Base-by-base conservation (phyloP, 2,113 vertebrate genomes). In the Malurus melanocephalus region DNA sequence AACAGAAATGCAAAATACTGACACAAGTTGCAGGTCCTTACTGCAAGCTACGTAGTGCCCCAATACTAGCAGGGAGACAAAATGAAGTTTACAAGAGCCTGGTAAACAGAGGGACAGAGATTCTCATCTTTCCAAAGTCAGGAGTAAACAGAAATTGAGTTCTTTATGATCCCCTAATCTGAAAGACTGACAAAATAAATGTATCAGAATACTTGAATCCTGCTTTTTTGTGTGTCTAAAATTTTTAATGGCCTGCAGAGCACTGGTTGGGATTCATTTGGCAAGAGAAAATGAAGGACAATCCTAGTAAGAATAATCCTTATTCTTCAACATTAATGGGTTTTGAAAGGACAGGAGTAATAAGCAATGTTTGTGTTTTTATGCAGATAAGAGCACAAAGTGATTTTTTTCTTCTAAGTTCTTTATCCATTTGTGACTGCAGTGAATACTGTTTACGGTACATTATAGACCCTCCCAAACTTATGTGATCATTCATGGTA, bases 321-420 rank as follows among this genome's bases (percentile, higher is more conserved):
- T 87, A 69, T 32, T 71, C 49, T 81, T 88, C 23, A 46, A 51
- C 32, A 38, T 75, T 86, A 76, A 75, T 72, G 66, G 85, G 51
- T 81, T 81, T 60, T 79, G 46, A 84, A 38, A 93, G 35, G 27
- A 81, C 30, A 60, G 35, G 7, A 57, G 26, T 85, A 60, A 49
- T 79, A 78, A 86, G 45, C 18, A 84, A 38, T 86, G 74, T 88
- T 95, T 93, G 53, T 87, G 46, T 46, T 38, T 80, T 40, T 76
- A 32, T 68, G 26, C 21, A 80, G 46, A 28, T 88, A 73, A 53
- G 68, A 85, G 57, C 52, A 7, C 7, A 26, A 83, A 77, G 32
- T 48, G 43, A 51, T 60, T 28, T 5, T 76, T 20, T 69, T 66
- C 30, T 77, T 71, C 55, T 42, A 27, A 42, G 13, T 80, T 66